These are phyloP conservation scores for Pteromalus puparum DNA, from an alignment of 1,140 invertebrate species.

Conservation along the genomic window DNA sequence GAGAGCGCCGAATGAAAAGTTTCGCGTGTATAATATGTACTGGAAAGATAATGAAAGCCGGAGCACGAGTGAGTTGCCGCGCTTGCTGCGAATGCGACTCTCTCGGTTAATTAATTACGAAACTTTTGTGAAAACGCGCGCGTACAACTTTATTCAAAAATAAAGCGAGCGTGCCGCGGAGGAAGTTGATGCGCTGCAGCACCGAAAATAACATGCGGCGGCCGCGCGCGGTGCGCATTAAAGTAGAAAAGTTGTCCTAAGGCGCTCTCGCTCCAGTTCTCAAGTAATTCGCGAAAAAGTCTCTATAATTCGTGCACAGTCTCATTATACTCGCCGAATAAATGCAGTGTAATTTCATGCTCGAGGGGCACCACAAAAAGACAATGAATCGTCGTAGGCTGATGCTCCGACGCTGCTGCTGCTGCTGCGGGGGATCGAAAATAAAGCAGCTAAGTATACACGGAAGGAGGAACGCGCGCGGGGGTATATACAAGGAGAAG, in stretches of 20 bases:
- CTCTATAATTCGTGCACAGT: slow-evolving; percentile 9
- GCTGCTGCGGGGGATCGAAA: neutral
- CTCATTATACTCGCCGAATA: slow-evolving; percentile 24
- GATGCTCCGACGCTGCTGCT: neutral
- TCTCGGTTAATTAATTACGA: neutral
- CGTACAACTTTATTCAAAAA: neutral
- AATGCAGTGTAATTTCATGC: slow-evolving; percentile 24
- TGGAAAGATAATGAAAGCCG: neutral
- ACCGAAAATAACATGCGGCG: neutral
- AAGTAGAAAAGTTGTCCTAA: neutral
- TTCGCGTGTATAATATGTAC: too few species aligned
- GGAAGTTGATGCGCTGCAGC: too few species aligned
- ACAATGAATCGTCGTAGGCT: neutral
- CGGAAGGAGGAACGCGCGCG: neutral
- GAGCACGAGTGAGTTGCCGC: neutral
- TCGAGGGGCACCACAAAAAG: neutral
- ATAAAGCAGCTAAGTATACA: too few species aligned
- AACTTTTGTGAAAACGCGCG: neutral
- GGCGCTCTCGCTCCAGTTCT: slow-evolving; percentile 13
- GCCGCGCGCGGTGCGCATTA: slow-evolving; percentile 7
- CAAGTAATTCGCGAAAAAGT: slow-evolving; percentile 17
- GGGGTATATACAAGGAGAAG: neutral
- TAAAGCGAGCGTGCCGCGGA: too few species aligned
- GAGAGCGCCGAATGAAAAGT: too few species aligned
- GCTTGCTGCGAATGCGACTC: neutral